Evolutionary conservation across 2,797 vertebrate species (phyloP).

Genomic region (Trachurus trachurus): DNA sequence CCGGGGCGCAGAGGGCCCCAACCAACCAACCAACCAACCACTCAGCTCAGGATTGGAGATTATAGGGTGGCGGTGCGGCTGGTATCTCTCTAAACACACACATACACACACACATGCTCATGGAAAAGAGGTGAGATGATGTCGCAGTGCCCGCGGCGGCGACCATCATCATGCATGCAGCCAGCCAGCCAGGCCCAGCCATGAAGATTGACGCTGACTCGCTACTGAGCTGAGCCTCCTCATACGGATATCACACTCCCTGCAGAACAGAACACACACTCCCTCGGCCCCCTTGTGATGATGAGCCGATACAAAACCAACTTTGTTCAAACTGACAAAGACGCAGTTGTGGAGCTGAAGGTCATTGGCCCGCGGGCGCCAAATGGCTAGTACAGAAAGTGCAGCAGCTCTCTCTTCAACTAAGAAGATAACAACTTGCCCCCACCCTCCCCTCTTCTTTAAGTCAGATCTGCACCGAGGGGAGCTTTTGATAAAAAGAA

Average conservation of each 20-base stretch:
- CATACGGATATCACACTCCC: constrained; percentile 73
- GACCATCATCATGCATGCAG: neutral
- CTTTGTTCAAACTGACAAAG: constrained; percentile 78
- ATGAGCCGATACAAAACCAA: constrained; percentile 77
- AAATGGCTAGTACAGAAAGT: constrained; percentile 33
- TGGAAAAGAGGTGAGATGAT: constrained; percentile 59
- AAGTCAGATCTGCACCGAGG: constrained; percentile 36
- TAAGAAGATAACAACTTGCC: constrained; percentile 45
- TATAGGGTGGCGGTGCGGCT: constrained; percentile 73
- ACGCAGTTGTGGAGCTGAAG: constrained; percentile 70
- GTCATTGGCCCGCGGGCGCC: constrained; percentile 54
- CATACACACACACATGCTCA: constrained; percentile 17
- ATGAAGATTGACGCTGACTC: constrained; percentile 62
- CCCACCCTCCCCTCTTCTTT: neutral
- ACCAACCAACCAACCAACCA: neutral
- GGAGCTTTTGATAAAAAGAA: constrained; percentile 50
- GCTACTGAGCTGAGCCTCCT: constrained; percentile 45
- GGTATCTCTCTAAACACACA: constrained; percentile 79
- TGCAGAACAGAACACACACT: constrained; percentile 49
- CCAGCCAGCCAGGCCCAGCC: constrained; percentile 20
- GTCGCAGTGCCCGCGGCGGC: constrained; percentile 64
- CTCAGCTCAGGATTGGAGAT: constrained; percentile 75
- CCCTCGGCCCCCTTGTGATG: constrained; percentile 43
- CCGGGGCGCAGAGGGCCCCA: constrained; percentile 49
- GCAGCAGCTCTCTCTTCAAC: constrained; percentile 11